phyloP scores from a whole-genome alignment of 1,140 invertebrate species.

The Pararge aegeria region DNA sequence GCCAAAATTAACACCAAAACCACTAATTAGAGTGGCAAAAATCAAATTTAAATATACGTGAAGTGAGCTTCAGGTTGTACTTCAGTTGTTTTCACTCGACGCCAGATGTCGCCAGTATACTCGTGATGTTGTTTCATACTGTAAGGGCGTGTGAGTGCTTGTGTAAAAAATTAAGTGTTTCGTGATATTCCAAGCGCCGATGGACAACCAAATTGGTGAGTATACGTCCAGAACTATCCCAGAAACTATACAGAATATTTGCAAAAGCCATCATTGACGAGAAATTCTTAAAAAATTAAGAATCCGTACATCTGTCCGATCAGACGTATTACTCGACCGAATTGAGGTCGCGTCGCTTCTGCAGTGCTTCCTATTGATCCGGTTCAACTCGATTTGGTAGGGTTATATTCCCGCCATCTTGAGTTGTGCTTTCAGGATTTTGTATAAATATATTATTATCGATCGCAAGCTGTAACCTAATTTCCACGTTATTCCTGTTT shows the following conservation, averaged over 20 bases:
- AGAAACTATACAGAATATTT: slow-evolving; percentile 33
- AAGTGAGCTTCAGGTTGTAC: slow-evolving; percentile 59
- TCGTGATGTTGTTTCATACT: slow-evolving; percentile 76
- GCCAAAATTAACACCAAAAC: slow-evolving; percentile 36
- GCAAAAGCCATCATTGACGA: slow-evolving; percentile 38
- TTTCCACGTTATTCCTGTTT: slow-evolving; percentile 43
- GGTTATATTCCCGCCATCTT: slow-evolving; percentile 73
- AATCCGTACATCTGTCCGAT: slow-evolving; percentile 73
- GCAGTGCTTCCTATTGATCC: slow-evolving; percentile 49
- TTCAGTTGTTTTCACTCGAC: slow-evolving; percentile 42
- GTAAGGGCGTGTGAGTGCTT: slow-evolving; percentile 77
- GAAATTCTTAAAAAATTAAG: slow-evolving; percentile 56
- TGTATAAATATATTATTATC: slow-evolving; percentile 70
- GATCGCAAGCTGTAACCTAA: slow-evolving; percentile 65
- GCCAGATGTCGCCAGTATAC: slow-evolving; percentile 73
- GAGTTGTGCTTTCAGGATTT: slow-evolving; percentile 72
- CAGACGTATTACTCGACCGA: slow-evolving; percentile 69
- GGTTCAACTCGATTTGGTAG: slow-evolving; percentile 45
- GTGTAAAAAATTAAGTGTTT: slow-evolving; percentile 74
- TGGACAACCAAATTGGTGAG: slow-evolving; percentile 63
- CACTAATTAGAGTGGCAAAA: slow-evolving; percentile 46
- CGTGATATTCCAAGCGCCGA: slow-evolving; percentile 63
- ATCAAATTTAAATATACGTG: slow-evolving; percentile 57
- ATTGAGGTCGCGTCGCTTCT: slow-evolving; percentile 57
- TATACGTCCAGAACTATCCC: slow-evolving; percentile 36